Evolutionary conservation across 2,888 invertebrate species (phyloP), one percentile per base, ranked within the genome.

Genomic region (Didymodactylos carnosus): DNA sequence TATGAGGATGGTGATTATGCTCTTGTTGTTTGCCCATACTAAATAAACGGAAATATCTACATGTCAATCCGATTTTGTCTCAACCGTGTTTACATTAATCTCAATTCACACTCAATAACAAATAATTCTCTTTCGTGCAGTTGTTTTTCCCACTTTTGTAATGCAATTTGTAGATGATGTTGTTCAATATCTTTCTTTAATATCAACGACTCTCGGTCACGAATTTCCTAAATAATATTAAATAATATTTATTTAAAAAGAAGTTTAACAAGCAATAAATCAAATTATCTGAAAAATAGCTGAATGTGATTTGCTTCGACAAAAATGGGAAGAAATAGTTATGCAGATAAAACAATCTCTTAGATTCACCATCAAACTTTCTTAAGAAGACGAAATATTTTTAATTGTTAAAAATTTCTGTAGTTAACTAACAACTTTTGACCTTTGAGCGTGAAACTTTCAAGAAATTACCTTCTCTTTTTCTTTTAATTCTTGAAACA

Each of bases 401-500:
- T 2, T 43, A 43, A 7, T 43, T 19, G 6, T n/a, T 43, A 19
- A 7, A 7, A 4, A 6, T 91, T 91, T 79, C 93, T 88, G 84
- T 95, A n/a, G n/a, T n/a, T n/a, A n/a, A n/a, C n/a, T n/a, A n/a
- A n/a, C n/a, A n/a, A n/a, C n/a, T n/a, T n/a, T n/a, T n/a, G n/a
- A n/a, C n/a, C n/a, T n/a, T n/a, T n/a, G n/a, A n/a, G n/a, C n/a
- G n/a, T n/a, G n/a, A n/a, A n/a, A n/a, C n/a, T n/a, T n/a, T n/a
- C n/a, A n/a, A n/a, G n/a, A n/a, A n/a, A n/a, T 85, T 86, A 95
- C 94, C 90, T 93, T 92, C 86, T 95, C 94, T 86, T 93, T 93
- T 85, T 90, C 88, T 83, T 92, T 88, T 80, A 95, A 87, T 80
- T 94, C 93, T 79, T 90, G 87, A 77, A 95, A 88, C 84, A 94